Percentiles rank a stretch among this genome's conserved stretches.
phyloP scores from a whole-genome alignment of 2,888 invertebrate species.

The Drosophila prolongata region DNA sequence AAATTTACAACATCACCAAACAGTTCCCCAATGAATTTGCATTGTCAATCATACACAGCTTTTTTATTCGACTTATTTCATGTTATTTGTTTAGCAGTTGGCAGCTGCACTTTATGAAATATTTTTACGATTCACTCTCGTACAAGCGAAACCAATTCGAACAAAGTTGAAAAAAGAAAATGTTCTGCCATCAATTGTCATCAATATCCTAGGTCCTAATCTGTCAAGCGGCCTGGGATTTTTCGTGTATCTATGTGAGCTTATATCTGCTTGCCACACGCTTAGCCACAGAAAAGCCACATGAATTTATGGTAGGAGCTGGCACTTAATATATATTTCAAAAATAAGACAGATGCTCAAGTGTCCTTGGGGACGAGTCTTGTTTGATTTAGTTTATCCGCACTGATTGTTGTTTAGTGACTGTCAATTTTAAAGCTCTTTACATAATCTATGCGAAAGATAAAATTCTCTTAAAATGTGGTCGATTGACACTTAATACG shows the following conservation, averaged over 20 bases:
- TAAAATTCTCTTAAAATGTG: not conserved
- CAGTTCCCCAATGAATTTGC: constrained; percentile 39
- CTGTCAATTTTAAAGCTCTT: not conserved
- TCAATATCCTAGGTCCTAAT: constrained; percentile 27
- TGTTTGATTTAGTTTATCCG: constrained; percentile 16
- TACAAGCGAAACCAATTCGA: constrained; percentile 18
- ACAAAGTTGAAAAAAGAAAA: constrained; percentile 15
- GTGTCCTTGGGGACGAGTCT: constrained; percentile 5
- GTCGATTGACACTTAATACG: too few species aligned
- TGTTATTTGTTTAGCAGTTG: constrained; percentile 21
- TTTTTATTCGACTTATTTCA: constrained; percentile 23
- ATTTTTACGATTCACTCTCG: constrained; percentile 32
- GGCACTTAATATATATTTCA: constrained; percentile 44
- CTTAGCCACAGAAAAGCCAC: constrained; percentile 38
- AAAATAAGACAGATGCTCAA: constrained; percentile 19
- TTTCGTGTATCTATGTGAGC: constrained; percentile 13
- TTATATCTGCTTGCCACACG: constrained; percentile 9
- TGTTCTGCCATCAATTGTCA: constrained; percentile 37
- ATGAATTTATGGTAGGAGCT: constrained; percentile 39
- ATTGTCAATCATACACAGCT: constrained; percentile 45
- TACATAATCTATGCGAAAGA: not conserved
- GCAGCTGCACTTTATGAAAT: constrained; percentile 37
- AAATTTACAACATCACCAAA: constrained; percentile 42
- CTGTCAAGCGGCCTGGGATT: constrained; percentile 34
- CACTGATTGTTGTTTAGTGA: constrained; percentile 26